Percentiles rank a stretch among this genome's conserved stretches.
phyloP scores from a whole-genome alignment of 2,797 vertebrate species.

The Phyllotis vaccarum region DNA sequence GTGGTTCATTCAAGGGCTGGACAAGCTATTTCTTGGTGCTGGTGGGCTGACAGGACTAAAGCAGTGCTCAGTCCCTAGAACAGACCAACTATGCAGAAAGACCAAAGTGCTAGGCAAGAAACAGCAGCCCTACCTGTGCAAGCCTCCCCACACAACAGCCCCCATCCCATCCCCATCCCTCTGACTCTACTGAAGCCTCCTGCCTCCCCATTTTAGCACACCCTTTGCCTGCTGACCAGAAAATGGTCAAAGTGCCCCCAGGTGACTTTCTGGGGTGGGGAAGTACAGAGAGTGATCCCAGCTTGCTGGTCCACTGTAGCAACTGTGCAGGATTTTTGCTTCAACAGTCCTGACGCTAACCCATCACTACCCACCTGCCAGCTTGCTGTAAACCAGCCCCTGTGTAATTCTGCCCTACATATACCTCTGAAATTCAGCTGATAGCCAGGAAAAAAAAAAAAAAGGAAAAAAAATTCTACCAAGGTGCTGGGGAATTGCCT shows the following conservation, averaged over 20 bases:
- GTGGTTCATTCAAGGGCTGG: conserved; percentile 75
- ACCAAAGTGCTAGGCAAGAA: not conserved
- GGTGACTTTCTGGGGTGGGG: conserved; percentile 63
- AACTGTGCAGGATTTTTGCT: not conserved
- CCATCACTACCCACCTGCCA: not conserved
- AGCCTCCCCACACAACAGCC: too few species aligned
- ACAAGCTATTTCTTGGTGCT: conserved; percentile 32
- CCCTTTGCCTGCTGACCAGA: conserved; percentile 70
- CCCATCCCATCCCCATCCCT: not conserved
- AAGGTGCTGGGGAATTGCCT: not conserved
- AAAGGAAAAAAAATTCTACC: not conserved
- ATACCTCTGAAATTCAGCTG: not conserved
- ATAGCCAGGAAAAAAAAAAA: not conserved
- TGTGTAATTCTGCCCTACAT: not conserved
- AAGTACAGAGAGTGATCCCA: conserved; percentile 48
- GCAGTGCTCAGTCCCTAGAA: not conserved
- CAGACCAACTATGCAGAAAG: conserved; percentile 23
- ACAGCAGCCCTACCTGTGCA: not conserved
- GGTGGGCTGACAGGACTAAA: not conserved
- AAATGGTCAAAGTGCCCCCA: conserved; percentile 80
- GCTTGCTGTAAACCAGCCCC: conserved; percentile 12
- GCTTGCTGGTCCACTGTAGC: conserved; percentile 46
- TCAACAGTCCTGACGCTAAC: not conserved
- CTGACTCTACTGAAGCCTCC: conserved; percentile 58
- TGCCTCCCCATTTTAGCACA: conserved; percentile 1